Percentiles rank a stretch among this genome's conserved stretches.
phyloP scores from a whole-genome alignment of 2,797 vertebrate species.

The Parauchenoglanis punctatus region DNA sequence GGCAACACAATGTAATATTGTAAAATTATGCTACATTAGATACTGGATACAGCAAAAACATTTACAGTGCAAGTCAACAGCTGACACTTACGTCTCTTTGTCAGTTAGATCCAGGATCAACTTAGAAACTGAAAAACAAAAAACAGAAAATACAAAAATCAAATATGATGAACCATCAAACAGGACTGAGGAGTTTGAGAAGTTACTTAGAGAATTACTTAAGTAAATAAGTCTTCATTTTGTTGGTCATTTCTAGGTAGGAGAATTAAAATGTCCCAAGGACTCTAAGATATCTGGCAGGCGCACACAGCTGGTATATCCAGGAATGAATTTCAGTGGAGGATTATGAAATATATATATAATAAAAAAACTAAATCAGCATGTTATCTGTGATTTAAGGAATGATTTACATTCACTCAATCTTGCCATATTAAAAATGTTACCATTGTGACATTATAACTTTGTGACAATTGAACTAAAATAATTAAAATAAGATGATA shows the following conservation, averaged over 20 bases:
- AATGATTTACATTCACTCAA: background rate
- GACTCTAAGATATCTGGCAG: background rate
- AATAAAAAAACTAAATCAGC: background rate
- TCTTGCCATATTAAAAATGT: background rate
- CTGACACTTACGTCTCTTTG: slow-evolving; percentile 83
- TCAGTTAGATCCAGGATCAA: slow-evolving; percentile 91
- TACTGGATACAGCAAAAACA: too few species aligned
- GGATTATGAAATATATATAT: background rate
- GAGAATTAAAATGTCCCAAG: background rate
- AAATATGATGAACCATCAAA: background rate
- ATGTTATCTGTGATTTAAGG: background rate
- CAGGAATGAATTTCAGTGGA: background rate
- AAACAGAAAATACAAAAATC: background rate
- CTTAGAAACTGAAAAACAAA: slow-evolving; percentile 79
- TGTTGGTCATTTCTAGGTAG: background rate
- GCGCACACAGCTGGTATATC: too few species aligned
- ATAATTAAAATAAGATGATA: background rate
- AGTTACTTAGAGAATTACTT: background rate
- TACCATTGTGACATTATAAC: background rate
- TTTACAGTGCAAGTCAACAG: slow-evolving; percentile 50
- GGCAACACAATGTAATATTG: background rate
- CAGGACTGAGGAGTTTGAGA: background rate
- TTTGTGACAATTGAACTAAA: background rate
- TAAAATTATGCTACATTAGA: background rate
- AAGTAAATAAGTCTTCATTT: background rate